phyloP scores from a whole-genome alignment of 2,113 vertebrate genomes.

The Menidia beryllina region DNA sequence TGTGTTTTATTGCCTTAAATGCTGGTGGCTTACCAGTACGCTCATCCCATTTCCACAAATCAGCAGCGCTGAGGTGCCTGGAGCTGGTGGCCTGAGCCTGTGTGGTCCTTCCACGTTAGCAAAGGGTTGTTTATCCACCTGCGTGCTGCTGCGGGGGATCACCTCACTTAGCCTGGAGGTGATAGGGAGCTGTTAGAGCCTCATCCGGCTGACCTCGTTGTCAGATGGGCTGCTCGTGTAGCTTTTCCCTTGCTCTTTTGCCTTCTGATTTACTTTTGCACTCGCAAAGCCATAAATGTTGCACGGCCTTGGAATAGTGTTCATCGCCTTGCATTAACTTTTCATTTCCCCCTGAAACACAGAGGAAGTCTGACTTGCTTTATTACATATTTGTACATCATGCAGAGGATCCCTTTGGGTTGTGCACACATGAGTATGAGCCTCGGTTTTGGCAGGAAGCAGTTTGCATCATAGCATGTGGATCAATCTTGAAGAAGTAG shows the following conservation, averaged over 20 bases:
- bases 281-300: not conserved
- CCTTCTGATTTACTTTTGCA: not conserved
- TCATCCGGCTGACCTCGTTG: constrained; percentile 24
- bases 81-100: constrained; percentile 30
- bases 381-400: not conserved
- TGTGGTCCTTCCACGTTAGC: constrained; percentile 55
- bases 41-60: constrained; percentile 43
- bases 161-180: constrained; percentile 22
- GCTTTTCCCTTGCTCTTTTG: not conserved
- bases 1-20: constrained; percentile 40
- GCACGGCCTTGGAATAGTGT: not conserved
- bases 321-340: constrained; percentile 3
- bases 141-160: constrained; percentile 40
- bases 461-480: not conserved
- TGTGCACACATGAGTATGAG: not conserved
- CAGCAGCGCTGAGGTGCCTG: not conserved
- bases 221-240: constrained; percentile 1
- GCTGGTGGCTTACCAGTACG: constrained; percentile 37
- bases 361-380: not conserved
- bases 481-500: not conserved
- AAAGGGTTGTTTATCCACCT: constrained; percentile 55
- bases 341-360: not conserved
- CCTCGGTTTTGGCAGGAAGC: not conserved
- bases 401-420: not conserved
- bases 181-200: constrained; percentile 20